Evolutionary conservation across 2,113 vertebrate genomes (phyloP), one percentile per base, ranked within the genome.

Genomic region (Takifugu flavidus): DNA sequence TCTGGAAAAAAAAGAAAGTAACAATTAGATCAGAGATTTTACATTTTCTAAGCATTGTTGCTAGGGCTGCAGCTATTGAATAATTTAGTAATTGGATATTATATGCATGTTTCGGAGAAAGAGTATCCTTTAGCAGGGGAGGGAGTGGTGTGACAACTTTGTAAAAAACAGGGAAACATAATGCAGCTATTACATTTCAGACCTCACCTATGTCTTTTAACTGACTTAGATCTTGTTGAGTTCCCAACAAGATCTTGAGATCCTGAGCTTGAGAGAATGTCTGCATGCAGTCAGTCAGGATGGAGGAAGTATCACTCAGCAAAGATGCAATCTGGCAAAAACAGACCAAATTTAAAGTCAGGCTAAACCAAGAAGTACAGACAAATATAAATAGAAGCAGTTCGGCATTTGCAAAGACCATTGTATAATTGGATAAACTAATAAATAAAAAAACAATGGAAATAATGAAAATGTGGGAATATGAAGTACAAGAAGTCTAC

Each of bases 211-310:
- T 72, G 51, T 89, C 75, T 0, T 85, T 87, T 25, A 89, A 60
- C 26, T 85, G 82, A 62, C 57, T 60, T 26, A 86, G 69, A 56
- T 83, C 78, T 73, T 86, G 89, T 42, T 89, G 87, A 58, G 74
- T 72, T 53, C 84, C 86, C 61, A 91, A 77, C 65, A 89, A 31
- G 2, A 70, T 72, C 65, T 79, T 88, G 6, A 90, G 79, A 61
- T 83, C 82, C 52, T 86, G 65, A 6, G 84, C 78, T 15, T 77
- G 75, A 34, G 70, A 42, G 0, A 86, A 67, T 13, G 78, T 75
- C 54, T 80, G 72, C 78, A 89, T 69, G 63, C 78, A 86, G 34
- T 90, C 86, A 53, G 63, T 82, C 25, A 90, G 69, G 53, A 87
- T 72, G 43, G 73, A 83, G 0, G 87, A 82, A 2, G 85, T 46